phyloP scores from a whole-genome alignment of 2,888 invertebrate genomes.

The Serrognathus titanus region DNA sequence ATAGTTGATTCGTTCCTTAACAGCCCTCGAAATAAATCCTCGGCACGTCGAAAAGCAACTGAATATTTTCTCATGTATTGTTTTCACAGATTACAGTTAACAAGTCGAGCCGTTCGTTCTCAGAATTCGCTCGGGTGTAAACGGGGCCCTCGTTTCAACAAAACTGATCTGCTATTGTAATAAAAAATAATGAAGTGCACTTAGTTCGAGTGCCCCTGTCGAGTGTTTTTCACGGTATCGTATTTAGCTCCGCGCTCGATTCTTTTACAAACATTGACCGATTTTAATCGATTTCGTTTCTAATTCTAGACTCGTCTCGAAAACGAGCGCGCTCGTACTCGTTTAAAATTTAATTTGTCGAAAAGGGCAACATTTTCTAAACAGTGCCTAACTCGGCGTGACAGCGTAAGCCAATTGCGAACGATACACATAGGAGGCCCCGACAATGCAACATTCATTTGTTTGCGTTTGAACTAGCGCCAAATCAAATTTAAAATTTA shows the following conservation, averaged over 20 bases:
- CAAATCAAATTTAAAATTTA: slow-evolving; percentile 51
- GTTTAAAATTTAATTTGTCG: slow-evolving; percentile 26
- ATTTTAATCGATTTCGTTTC: too few species aligned
- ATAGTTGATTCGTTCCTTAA: background rate
- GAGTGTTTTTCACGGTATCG: slow-evolving; percentile 8
- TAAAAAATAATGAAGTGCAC: slow-evolving; percentile 14
- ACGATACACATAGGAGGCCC: slow-evolving; percentile 27
- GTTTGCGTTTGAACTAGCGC: slow-evolving; percentile 43
- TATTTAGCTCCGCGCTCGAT: background rate
- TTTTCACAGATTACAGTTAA: slow-evolving; percentile 13
- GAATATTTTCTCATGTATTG: slow-evolving; percentile 16
- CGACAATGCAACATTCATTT: slow-evolving; percentile 45
- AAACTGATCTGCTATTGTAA: slow-evolving; percentile 14
- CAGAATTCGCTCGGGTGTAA: slow-evolving; percentile 11
- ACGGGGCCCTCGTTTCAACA: slow-evolving; percentile 8
- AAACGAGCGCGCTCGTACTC: slow-evolving; percentile 1
- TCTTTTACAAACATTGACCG: background rate
- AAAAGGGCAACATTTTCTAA: slow-evolving; percentile 24
- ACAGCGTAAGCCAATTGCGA: slow-evolving; percentile 48
- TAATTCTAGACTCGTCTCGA: too few species aligned
- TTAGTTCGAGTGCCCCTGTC: slow-evolving; percentile 4
- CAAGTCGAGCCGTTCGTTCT: slow-evolving; percentile 11
- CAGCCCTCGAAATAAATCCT: background rate
- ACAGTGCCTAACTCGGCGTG: slow-evolving; percentile 28
- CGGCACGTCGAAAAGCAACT: slow-evolving; percentile 5